Conservation (phyloP, 2,797 vertebrate species). For the Podargus strigoides region DNA sequence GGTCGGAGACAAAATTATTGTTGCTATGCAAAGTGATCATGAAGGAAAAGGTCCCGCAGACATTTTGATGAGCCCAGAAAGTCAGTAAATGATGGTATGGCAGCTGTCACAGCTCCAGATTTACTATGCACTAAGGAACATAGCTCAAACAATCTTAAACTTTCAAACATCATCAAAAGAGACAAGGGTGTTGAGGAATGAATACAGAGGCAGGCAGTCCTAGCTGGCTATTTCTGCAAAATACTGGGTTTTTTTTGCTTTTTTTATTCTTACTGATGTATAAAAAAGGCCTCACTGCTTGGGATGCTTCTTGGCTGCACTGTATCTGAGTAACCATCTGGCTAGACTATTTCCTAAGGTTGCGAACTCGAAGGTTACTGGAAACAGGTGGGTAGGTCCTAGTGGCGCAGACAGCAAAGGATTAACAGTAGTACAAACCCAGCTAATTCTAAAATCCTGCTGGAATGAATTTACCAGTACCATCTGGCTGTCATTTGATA, state of each 20-base stretch:
- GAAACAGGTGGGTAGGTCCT: constrained; percentile 74
- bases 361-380: constrained; percentile 59
- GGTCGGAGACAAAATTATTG: not conserved
- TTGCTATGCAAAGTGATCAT: not conserved
- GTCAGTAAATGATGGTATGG: not conserved
- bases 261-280: not conserved
- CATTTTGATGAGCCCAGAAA: not conserved
- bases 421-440: constrained; percentile 66
- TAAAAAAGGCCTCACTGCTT: not conserved
- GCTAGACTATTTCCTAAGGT: constrained; percentile 44
- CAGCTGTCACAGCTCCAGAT: not conserved
- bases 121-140: not conserved
- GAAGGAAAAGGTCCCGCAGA: not conserved
- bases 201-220: not conserved
- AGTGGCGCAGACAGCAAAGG: constrained; percentile 60
- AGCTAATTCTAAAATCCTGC: constrained; percentile 61
- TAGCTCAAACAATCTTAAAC: not conserved
- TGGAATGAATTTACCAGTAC: constrained; percentile 63
- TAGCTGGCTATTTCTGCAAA: not conserved
- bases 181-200: not conserved
- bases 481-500: constrained; percentile 80
- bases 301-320: not conserved
- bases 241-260: not conserved
- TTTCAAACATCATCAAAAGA: not conserved
- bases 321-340: constrained; percentile 30